Conservation (phyloP, 1,140 invertebrate genomes). For the Tenebrio molitor region DNA sequence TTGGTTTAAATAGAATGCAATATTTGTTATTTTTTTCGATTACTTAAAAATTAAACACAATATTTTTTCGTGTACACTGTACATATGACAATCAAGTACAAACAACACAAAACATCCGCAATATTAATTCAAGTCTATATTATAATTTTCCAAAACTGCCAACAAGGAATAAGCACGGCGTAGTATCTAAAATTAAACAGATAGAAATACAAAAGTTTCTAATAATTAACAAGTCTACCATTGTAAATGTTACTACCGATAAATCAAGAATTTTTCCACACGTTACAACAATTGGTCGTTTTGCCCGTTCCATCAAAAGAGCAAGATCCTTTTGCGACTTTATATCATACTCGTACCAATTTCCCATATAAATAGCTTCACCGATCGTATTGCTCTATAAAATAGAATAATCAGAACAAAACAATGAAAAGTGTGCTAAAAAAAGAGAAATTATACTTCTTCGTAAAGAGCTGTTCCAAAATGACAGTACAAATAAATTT, state of each 20-base stretch:
- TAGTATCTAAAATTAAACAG: conserved; percentile 45
- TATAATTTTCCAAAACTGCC: conserved; percentile 48
- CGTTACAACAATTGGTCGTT: conserved; percentile 47
- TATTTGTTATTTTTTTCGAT: too few species aligned
- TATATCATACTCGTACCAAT: conserved; percentile 51
- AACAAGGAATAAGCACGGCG: conserved; percentile 48
- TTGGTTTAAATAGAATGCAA: too few species aligned
- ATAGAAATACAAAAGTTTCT: background rate
- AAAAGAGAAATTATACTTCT: too few species aligned
- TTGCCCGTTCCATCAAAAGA: conserved; percentile 53
- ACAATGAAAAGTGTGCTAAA: too few species aligned
- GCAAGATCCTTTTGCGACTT: conserved; percentile 50
- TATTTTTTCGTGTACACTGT: too few species aligned
- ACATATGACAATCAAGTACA: too few species aligned
- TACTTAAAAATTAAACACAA: too few species aligned
- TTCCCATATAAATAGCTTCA: conserved; percentile 49
- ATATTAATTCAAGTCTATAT: conserved; percentile 2
- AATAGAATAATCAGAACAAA: conserved; percentile 20
- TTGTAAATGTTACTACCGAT: conserved; percentile 47
- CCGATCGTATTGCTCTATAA: conserved; percentile 50
- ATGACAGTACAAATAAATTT: conserved; percentile 63
- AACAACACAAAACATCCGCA: background rate
- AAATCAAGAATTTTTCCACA: conserved; percentile 49
- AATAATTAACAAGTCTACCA: conserved; percentile 42
- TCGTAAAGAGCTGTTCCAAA: conserved; percentile 56